Percentiles rank a stretch among this genome's conserved stretches.
Conservation (phyloP, 2,797 vertebrate genomes). For the Lutra lutra region DNA sequence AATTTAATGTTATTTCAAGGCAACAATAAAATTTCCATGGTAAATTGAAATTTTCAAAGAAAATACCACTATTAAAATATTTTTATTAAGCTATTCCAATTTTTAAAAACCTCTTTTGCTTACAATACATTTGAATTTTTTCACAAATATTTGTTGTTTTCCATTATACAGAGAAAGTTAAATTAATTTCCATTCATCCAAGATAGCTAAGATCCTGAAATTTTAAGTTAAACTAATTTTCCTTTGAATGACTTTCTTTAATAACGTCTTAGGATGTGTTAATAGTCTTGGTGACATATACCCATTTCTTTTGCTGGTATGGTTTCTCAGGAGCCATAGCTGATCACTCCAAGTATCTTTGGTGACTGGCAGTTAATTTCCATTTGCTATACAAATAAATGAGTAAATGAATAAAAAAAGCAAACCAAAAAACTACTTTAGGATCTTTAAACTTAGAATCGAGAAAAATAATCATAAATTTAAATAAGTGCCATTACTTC, state of each 20-base stretch:
- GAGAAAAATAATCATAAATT: not conserved
- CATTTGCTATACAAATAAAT: not conserved
- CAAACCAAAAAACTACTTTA: not conserved
- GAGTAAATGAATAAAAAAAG: not conserved
- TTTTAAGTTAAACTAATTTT: not conserved
- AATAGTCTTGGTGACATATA: not conserved
- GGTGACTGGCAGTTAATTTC: not conserved
- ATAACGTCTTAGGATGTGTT: not conserved
- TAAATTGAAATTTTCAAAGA: not conserved
- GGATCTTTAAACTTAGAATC: not conserved
- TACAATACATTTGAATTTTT: slow-evolving; percentile 8
- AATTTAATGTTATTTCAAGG: not conserved
- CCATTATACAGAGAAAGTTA: not conserved
- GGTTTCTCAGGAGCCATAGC: not conserved
- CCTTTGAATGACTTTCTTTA: not conserved
- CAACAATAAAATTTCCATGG: not conserved
- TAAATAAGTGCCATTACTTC: not conserved
- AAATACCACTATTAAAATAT: not conserved
- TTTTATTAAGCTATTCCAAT: slow-evolving; percentile 16
- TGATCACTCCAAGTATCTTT: not conserved
- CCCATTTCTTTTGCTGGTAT: not conserved
- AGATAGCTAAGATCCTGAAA: not conserved
- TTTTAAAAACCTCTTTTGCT: not conserved
- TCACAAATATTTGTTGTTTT: slow-evolving; percentile 34
- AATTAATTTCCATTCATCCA: not conserved